These are phyloP conservation scores for Danaus melanippus DNA, from an alignment of 1,140 invertebrate species.

Conservation along the genomic window DNA sequence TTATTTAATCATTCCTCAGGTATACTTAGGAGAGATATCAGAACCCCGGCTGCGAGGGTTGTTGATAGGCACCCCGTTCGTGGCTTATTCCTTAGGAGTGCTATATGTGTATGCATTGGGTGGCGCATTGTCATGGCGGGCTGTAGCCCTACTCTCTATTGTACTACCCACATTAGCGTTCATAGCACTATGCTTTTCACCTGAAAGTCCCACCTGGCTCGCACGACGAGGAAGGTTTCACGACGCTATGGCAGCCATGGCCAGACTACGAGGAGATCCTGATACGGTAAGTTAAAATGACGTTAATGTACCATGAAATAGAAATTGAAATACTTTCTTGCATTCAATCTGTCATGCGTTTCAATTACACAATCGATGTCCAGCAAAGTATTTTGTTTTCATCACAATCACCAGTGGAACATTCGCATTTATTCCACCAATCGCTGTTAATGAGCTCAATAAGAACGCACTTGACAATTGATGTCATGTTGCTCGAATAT, in stretches of 20 bases:
- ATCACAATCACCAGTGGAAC: constrained; percentile 14
- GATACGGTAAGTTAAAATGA: constrained; percentile 53
- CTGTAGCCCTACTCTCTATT: constrained; percentile 76
- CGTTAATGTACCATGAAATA: no score
- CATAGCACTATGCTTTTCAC: constrained; percentile 75
- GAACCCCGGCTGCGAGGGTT: constrained; percentile 79
- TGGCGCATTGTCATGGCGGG: constrained; percentile 75
- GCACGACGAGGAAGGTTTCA: constrained; percentile 74
- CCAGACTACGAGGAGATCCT: constrained; percentile 78
- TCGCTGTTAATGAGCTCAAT: constrained; percentile 57
- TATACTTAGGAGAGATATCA: constrained; percentile 80
- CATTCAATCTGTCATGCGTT: no score
- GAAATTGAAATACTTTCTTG: no score
- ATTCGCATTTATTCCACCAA: constrained; percentile 30
- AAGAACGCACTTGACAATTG: constrained; percentile 43
- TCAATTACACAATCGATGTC: constrained; percentile 4
- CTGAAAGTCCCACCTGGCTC: constrained; percentile 83
- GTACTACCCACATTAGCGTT: constrained; percentile 74
- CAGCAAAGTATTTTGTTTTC: constrained; percentile 20
- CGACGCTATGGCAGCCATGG: constrained; percentile 76
- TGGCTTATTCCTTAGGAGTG: constrained; percentile 81
- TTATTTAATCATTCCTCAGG: constrained; percentile 56
- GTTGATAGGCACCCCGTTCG: constrained; percentile 76
- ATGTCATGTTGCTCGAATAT: constrained; percentile 41
- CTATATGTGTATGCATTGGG: constrained; percentile 80